Percentiles rank a stretch among this genome's conserved stretches.
Conservation (phyloP, 2,113 vertebrate species). For the Oceanites oceanicus region DNA sequence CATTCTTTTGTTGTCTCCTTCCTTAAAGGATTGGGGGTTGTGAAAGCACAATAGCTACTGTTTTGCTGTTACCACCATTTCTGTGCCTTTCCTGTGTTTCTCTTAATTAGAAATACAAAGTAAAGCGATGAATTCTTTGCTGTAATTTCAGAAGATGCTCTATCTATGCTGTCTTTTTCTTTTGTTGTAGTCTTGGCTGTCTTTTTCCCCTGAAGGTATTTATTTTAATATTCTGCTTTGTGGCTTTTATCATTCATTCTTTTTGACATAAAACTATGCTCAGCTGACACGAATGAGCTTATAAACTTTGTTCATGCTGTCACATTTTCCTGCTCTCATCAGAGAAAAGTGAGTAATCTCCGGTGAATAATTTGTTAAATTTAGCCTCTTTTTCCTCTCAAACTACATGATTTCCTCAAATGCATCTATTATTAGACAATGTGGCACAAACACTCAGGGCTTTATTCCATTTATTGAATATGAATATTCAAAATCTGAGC, state of each 20-base stretch:
- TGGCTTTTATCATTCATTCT: conserved; percentile 53
- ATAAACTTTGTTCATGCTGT: conserved; percentile 52
- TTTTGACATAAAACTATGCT: conserved; percentile 43
- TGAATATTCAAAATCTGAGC: conserved; percentile 30
- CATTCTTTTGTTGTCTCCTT: not conserved
- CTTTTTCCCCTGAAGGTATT: conserved; percentile 10
- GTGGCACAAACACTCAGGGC: not conserved
- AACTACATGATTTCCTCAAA: conserved; percentile 17
- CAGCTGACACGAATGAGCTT: conserved; percentile 18
- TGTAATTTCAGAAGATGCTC: not conserved
- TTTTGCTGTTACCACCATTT: not conserved
- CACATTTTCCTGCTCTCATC: conserved; percentile 38
- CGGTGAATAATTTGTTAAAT: conserved; percentile 51
- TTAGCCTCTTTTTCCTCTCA: conserved; percentile 31
- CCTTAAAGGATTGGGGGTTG: not conserved
- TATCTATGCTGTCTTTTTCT: not conserved
- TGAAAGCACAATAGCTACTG: not conserved
- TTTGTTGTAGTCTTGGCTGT: conserved; percentile 14
- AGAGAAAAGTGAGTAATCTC: conserved; percentile 51
- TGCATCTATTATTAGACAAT: conserved; percentile 24
- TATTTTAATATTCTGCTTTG: conserved; percentile 51
- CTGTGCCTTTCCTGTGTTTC: not conserved
- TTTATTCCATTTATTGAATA: conserved; percentile 6
- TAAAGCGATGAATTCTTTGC: not conserved
- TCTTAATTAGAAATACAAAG: not conserved